Base-by-base conservation (phyloP, 1,140 invertebrate genomes). In the Reticulitermes speratus region DNA sequence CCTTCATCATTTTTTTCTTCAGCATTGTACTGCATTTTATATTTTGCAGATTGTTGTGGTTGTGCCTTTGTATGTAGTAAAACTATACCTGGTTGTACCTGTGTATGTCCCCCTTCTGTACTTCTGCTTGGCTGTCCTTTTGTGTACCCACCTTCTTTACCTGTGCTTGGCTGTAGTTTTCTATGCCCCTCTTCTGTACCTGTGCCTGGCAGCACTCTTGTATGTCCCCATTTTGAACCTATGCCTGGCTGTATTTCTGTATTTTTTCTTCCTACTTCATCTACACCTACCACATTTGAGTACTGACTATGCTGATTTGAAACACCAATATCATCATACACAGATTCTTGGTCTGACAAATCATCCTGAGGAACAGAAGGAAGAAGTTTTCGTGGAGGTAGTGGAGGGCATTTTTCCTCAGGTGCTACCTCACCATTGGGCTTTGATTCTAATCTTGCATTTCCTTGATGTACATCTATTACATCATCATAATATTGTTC, bases 401-500 rank as follows among this genome's bases (percentile, higher is more conserved):
- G 12, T 75, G 65, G 25, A n/a, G 65, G 65, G n/a, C 25, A 9
- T 75, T 75, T 75, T 25, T 75, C 65, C 16, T 9, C n/a, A n/a
- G 25, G n/a, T 75, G 5, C n/a, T 11, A n/a, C n/a, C n/a, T 75
- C 65, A 25, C 5, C 7, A 25, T 75, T 2, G 12, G 25, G 65
- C n/a, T 75, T 75, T 25, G n/a, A 75, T 38, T 59, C 84, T 55
- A 44, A 38, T 30, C 3, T 11, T 84, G n/a, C 55, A n/a, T 84
- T 65, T 55, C 48, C n/a, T 8, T 30, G 44, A 19, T 21, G 32
- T 12, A 55, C 16, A 84, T 84, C 84, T 84, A 45, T 3, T 12
- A 86, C 82, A 30, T 86, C 75, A 25, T 86, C n/a, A 86, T 86
- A 86, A n/a, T 83, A 82, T 82, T 86, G 75, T 44, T 86, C 85